These are phyloP conservation scores for Villa cingulata DNA, from an alignment of 2,888 invertebrate genomes.

Conservation along the genomic window DNA sequence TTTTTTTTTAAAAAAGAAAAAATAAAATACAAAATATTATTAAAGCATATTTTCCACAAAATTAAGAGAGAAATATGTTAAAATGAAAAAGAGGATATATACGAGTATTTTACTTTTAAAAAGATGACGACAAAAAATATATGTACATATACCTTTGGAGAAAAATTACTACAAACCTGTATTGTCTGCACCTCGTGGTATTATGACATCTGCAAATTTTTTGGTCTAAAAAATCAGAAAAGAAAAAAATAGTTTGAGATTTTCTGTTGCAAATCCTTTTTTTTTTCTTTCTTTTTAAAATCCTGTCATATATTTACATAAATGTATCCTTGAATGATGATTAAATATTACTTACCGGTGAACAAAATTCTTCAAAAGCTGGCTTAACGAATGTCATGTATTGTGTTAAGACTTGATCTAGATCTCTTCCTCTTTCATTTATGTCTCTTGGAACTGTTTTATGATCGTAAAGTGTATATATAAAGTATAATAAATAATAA, in stretches of 20 bases:
- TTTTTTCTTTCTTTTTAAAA: background rate
- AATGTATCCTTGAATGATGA: background rate
- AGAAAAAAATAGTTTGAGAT: too few relatives aligned
- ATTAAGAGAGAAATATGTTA: too few relatives aligned
- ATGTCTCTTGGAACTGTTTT: conserved; percentile 85
- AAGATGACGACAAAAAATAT: too few relatives aligned
- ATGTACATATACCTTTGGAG: too few relatives aligned
- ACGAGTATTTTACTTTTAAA: too few relatives aligned
- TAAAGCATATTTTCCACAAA: too few relatives aligned
- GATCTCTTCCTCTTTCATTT: conserved; percentile 81
- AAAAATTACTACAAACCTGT: conserved; percentile 50
- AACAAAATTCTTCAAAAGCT: conserved; percentile 98
- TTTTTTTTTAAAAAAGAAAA: too few relatives aligned
- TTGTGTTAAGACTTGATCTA: conserved; percentile 89
- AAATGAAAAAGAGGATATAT: too few relatives aligned
- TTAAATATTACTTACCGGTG: conserved; percentile 58
- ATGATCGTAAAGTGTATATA: too few relatives aligned
- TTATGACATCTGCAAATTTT: conserved; percentile 99
- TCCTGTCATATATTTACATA: background rate
- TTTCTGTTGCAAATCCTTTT: too few relatives aligned
- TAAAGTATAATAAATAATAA: conserved; percentile 1
- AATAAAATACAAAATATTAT: too few relatives aligned
- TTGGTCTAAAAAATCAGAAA: too few relatives aligned
- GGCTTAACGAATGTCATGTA: conserved; percentile 98
- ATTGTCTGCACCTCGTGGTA: conserved; percentile 97